Base-by-base conservation (phyloP, 2,888 invertebrate genomes). In the Kuschelorhynchus macadamiae region DNA sequence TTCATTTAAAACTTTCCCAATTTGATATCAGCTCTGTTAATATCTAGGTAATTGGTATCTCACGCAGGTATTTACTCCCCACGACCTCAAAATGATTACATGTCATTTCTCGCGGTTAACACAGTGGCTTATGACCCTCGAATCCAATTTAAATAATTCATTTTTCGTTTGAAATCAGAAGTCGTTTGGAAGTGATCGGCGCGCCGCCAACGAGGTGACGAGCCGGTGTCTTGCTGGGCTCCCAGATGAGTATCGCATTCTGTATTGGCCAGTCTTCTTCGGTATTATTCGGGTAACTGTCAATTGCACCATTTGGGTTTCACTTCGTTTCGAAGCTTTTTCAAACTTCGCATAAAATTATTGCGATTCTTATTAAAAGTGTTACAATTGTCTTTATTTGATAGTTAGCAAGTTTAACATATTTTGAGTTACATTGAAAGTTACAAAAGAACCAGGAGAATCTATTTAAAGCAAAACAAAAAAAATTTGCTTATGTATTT, bases 141-240 rank as follows among this genome's bases (percentile, higher is more conserved):
- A 36, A n/a, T 36, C 36, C 36, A 36, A 36, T 36, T 52, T 52
- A 52, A 52, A 36, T 52, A 52, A 16, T 33, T 52, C 52, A n/a
- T 52, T 20, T 72, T 36, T 17, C 52, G 33, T 33, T 33, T 18
- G 36, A 18, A 25, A 44, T 57, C 56, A 57, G 44, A 57, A 57
- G 30, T 57, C 44, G 74, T 74, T 75, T 73, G 71, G 74, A 77
- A 75, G 76, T 76, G 75, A 67, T 64, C 66, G 74, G 73, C 69
- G 55, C 73, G 76, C 76, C 75, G 42, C 56, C 56, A 49, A 49
- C 44, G 56, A 57, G 56, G 56, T 57, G 56, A 57, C 56, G 44
- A 57, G 30, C 30, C 44, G 56, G n/a, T 18, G 5, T 72, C 77
- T 73, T 71, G 77, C 77, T 76, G 77, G 39, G 76, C 63, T 18